Conservation (phyloP, 2,113 vertebrate species). For the Myanophis thanlyinensis region DNA sequence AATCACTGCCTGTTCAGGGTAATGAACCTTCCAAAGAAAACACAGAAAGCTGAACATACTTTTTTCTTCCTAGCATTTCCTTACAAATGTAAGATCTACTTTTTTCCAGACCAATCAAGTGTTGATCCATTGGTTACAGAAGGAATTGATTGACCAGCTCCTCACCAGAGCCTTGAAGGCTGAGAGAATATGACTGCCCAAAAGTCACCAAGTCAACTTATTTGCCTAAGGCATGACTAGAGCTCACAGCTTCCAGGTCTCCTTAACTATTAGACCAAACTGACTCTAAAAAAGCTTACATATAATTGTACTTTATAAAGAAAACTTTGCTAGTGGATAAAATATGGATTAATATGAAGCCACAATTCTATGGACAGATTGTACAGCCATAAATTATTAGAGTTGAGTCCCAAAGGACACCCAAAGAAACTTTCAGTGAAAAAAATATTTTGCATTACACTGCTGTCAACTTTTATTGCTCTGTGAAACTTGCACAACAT, state of each 20-base stretch:
- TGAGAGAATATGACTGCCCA: background rate
- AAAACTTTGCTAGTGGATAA: conserved; percentile 4
- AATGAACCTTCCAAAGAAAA: conserved; percentile 1
- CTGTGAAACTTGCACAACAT: fast-evolving
- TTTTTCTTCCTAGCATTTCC: background rate
- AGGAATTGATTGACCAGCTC: background rate
- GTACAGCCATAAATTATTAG: background rate
- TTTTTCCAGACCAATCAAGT: background rate
- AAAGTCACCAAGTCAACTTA: background rate
- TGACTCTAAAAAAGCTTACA: background rate
- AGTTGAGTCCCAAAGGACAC: background rate
- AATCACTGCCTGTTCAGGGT: background rate
- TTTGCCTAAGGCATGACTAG: background rate
- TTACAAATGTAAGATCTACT: background rate
- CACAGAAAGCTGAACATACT: background rate
- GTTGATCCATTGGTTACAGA: background rate
- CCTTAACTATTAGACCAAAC: background rate
- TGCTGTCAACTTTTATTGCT: conserved; percentile 9
- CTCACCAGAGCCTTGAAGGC: background rate
- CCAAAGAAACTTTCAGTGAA: fast-evolving
- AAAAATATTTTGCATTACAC: background rate
- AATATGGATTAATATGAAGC: background rate
- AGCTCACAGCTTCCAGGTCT: background rate
- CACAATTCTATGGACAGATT: background rate
- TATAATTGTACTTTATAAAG: fast-evolving